phyloP scores from a whole-genome alignment of 2,797 vertebrate genomes.

The Poeciliopsis infans region DNA sequence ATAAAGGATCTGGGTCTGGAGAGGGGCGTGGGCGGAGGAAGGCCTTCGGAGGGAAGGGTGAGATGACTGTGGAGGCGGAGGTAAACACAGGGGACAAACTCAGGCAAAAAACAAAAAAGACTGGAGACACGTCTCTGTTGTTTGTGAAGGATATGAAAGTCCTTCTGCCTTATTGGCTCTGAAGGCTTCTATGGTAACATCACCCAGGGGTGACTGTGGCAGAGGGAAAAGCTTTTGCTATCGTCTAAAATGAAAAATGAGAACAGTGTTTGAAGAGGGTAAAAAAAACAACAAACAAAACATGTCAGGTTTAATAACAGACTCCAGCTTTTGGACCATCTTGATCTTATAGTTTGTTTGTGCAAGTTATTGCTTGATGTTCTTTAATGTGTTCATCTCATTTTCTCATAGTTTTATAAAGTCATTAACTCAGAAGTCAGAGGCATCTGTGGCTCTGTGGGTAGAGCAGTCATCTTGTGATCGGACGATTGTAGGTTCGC shows the following conservation, averaged over 20 bases:
- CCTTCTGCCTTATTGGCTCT: conserved; percentile 33
- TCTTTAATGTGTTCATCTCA: background rate
- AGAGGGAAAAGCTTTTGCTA: conserved; percentile 11
- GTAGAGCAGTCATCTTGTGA: too few relatives aligned
- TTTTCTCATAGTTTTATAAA: background rate
- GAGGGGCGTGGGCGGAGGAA: conserved; percentile 40
- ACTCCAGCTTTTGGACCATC: background rate
- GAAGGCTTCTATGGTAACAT: conserved; percentile 23
- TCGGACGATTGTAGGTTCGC: too few relatives aligned
- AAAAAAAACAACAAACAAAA: background rate
- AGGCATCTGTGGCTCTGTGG: too few relatives aligned
- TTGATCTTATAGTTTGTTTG: background rate
- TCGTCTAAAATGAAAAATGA: background rate
- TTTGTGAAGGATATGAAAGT: conserved; percentile 34
- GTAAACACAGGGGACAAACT: conserved; percentile 28
- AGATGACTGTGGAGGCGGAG: conserved; percentile 37
- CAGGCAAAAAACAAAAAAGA: conserved; percentile 11
- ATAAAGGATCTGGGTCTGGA: conserved; percentile 19
- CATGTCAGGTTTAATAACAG: background rate
- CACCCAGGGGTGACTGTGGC: conserved; percentile 10
- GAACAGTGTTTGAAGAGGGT: background rate
- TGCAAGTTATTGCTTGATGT: background rate
- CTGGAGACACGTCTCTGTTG: conserved; percentile 18
- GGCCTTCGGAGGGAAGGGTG: conserved; percentile 36
- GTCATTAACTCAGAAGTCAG: background rate